Percentiles rank a stretch among this genome's conserved stretches.
These are phyloP conservation scores for Lysandra coridon DNA, from an alignment of 2,888 invertebrate genomes.

Conservation along the genomic window DNA sequence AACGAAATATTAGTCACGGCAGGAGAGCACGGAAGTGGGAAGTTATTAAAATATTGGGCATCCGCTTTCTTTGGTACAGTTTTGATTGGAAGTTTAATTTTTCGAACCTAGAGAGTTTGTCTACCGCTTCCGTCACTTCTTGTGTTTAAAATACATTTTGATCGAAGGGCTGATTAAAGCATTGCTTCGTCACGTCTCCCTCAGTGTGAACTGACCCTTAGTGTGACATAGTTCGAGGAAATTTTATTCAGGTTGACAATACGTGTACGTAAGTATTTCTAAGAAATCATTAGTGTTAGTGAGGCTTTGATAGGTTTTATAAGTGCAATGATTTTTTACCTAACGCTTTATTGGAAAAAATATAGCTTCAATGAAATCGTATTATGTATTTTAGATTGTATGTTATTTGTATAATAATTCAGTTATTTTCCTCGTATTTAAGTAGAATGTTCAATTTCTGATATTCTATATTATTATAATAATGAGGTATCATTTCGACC, in stretches of 20 bases:
- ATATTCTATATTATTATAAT: neutral
- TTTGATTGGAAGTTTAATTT: neutral
- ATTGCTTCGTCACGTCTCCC: no score
- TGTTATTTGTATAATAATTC: neutral
- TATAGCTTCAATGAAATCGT: no score
- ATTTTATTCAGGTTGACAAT: neutral
- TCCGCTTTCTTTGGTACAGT: neutral
- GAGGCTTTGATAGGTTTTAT: neutral
- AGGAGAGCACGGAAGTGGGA: constrained; percentile 1
- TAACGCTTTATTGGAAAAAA: neutral
- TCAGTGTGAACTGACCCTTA: no score
- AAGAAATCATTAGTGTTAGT: neutral
- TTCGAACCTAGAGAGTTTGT: neutral
- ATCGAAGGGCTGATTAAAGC: no score
- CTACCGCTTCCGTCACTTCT: no score
- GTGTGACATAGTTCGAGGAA: neutral
- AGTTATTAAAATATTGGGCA: neutral
- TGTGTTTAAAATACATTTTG: no score
- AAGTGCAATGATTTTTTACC: neutral
- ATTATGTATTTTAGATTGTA: neutral
- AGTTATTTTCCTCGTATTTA: neutral
- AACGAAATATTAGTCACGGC: constrained; percentile 2
- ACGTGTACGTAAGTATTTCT: neutral
- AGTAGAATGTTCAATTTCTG: neutral
- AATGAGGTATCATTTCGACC: neutral